Conservation (phyloP, 2,113 vertebrate genomes). For the Gracilinanus agilis region DNA sequence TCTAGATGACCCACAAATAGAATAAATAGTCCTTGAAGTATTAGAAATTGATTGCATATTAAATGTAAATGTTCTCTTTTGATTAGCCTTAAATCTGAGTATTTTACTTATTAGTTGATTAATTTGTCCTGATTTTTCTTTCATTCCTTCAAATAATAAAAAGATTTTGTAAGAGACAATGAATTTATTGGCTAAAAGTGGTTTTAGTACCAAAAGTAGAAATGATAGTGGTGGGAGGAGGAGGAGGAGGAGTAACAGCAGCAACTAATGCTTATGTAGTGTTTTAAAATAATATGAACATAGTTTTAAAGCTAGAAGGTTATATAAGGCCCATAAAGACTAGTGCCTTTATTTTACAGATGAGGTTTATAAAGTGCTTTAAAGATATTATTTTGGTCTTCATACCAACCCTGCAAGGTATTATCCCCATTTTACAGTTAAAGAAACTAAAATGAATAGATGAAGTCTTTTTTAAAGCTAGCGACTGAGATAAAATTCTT, state of each 20-base stretch:
- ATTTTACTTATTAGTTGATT: background rate
- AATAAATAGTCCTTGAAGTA: background rate
- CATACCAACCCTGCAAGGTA: background rate
- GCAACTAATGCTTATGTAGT: background rate
- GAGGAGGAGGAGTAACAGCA: background rate
- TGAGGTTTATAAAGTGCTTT: background rate
- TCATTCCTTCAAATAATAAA: background rate
- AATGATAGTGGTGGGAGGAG: no score
- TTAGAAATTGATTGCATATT: background rate
- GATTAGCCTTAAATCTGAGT: background rate
- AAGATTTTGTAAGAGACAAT: no score
- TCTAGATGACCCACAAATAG: background rate
- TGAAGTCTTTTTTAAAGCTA: background rate
- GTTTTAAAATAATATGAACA: background rate
- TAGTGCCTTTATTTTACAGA: background rate
- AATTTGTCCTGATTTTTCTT: background rate
- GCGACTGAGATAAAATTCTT: background rate
- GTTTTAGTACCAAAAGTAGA: background rate
- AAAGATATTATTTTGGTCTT: background rate
- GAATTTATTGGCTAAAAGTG: no score
- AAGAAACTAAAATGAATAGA: background rate
- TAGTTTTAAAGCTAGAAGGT: background rate
- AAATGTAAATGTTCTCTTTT: background rate
- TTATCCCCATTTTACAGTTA: background rate
- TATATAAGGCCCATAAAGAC: background rate